Base-by-base conservation (phyloP, 2,797 vertebrate genomes). In the Molossus alvarezi region DNA sequence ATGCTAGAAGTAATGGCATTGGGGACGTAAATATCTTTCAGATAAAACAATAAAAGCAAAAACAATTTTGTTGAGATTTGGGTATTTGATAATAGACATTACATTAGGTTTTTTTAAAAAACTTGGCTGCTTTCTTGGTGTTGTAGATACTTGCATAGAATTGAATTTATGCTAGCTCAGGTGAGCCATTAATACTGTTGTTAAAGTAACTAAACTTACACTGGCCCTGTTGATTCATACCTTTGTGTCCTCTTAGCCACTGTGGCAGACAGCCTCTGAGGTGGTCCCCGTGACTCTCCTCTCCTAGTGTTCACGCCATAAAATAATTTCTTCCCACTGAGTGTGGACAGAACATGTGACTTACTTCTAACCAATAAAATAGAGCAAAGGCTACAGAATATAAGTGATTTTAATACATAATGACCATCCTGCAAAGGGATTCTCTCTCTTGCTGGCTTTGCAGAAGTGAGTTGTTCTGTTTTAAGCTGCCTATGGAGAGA, bases 81-180 rank as follows among this genome's bases (percentile, higher is more conserved):
- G 5, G 11, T 37, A 60, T 94, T 51, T 55, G 69, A 53, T 87
- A 91, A 76, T 14, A 77, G 62, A 77, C 7, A 88, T 11, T 62
- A 45, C 27, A 23, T 45, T 51, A 62, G 0, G 4, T n/a, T 76
- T 33, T 33, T 64, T 76, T 81, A 57, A 4, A 65, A 89, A 77
- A 29, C 20, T 17, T 33, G 65, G 93, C 33, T 77, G 29, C 27
- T 89, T 93, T 95, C 11, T 85, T 73, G 12, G 27, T 18, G 45
- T 89, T 76, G 60, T 94, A 92, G 72, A 91, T 65, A n/a, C 8
- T 94, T 87, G 5, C 14, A 51, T 37, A 67, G 60, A 93, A 67
- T n/a, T 69, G n/a, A 93, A 64, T 69, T 37, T 48, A 58, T 77
- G 25, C 57, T 45, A 64, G 27, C 17, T 80, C 33, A 33, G 45